Evolutionary conservation across 2,797 vertebrate genomes (phyloP).

Genomic region (Picus viridis): DNA sequence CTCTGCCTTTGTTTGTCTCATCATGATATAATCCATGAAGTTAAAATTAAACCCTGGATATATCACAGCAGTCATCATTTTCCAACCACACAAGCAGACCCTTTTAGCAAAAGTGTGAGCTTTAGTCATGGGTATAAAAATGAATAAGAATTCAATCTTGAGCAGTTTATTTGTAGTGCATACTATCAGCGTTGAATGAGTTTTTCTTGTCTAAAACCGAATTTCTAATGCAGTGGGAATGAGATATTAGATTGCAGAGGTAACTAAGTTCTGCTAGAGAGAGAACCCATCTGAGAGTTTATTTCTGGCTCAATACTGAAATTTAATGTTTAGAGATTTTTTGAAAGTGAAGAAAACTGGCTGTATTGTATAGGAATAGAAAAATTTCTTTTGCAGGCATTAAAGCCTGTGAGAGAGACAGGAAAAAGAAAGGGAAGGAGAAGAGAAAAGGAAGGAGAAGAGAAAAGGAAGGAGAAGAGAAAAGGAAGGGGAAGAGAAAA

Average conservation of each 20-base stretch:
- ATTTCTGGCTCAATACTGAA: background rate
- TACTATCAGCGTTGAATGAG: background rate
- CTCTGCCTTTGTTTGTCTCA: background rate
- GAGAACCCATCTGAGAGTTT: background rate
- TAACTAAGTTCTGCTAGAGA: background rate
- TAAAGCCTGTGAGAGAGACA: background rate
- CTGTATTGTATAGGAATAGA: background rate
- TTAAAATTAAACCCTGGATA: background rate
- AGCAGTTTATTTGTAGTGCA: background rate
- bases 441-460: too few species aligned
- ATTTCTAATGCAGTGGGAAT: background rate
- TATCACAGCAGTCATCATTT: background rate
- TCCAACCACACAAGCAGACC: background rate
- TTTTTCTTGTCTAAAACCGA: background rate
- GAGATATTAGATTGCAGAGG: background rate
- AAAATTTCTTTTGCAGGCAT: background rate
- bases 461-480: background rate
- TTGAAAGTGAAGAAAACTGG: background rate
- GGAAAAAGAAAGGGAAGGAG: too few species aligned
- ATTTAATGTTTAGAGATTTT: background rate
- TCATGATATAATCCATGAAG: background rate
- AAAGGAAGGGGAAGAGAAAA: background rate
- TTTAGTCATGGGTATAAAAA: background rate
- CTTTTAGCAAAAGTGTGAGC: background rate
- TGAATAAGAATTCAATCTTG: background rate